Percentiles rank a stretch among this genome's conserved stretches.
phyloP scores from a whole-genome alignment of 2,888 invertebrate species.

The Acleris cristana region DNA sequence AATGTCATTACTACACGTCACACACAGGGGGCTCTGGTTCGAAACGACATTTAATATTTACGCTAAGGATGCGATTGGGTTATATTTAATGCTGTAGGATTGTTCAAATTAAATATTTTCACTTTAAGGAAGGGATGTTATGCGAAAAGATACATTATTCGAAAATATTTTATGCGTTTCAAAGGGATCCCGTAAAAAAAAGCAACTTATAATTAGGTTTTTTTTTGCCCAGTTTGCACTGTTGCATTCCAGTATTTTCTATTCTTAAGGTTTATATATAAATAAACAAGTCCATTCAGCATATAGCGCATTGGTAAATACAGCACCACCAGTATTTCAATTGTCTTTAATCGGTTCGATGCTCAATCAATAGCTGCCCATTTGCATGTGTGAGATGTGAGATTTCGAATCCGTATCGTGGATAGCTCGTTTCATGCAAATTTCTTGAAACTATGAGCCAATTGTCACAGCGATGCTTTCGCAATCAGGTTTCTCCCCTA shows the following conservation, averaged over 20 bases:
- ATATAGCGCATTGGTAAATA: too few species aligned
- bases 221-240: too few species aligned
- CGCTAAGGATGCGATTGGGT: slow-evolving; percentile 14
- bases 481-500: background rate
- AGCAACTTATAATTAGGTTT: too few species aligned
- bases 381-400: slow-evolving; percentile 5
- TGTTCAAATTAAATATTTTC: background rate
- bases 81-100: slow-evolving; percentile 1
- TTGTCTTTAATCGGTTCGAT: slow-evolving; percentile 2
- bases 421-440: slow-evolving; percentile 13
- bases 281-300: too few species aligned
- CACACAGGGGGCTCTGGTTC: slow-evolving; percentile 42
- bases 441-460: slow-evolving; percentile 6
- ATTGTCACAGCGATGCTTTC: slow-evolving; percentile 7
- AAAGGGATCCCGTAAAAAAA: too few species aligned
- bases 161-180: too few species aligned
- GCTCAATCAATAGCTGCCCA: slow-evolving; percentile 14
- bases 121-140: background rate
- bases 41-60: slow-evolving; percentile 38
- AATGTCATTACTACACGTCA: slow-evolving; percentile 51
- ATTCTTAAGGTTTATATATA: too few species aligned
- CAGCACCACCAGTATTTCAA: background rate
- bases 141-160: too few species aligned
- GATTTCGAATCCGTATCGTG: slow-evolving; percentile 9
- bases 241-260: too few species aligned